phyloP scores from a whole-genome alignment of 2,888 invertebrate genomes.

The Oligia strigilis region DNA sequence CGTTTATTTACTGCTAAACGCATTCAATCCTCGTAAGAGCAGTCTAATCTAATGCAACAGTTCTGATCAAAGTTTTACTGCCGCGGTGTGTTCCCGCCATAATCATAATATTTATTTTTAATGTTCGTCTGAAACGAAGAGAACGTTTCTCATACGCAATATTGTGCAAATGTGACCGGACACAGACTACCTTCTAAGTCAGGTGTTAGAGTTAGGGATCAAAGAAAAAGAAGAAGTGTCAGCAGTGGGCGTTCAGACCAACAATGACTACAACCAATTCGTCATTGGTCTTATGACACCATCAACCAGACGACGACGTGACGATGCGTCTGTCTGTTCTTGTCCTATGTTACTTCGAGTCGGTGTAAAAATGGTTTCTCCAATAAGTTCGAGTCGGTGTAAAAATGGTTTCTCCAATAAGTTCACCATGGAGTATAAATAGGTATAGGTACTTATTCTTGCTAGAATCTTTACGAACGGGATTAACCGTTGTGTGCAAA shows the following conservation, averaged over 20 bases:
- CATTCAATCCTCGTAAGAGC: background rate
- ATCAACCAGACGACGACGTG: background rate
- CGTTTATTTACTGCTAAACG: background rate
- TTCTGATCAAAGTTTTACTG: background rate
- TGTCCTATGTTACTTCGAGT: background rate
- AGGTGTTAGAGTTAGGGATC: background rate
- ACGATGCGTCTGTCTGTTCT: background rate
- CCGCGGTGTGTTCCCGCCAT: background rate
- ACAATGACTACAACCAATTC: background rate
- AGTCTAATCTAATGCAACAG: background rate
- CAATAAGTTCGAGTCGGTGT: background rate
- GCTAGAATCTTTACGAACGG: background rate
- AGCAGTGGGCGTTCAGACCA: background rate
- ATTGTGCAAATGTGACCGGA: background rate
- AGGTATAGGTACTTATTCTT: background rate
- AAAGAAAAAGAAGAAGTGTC: background rate
- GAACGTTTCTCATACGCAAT: background rate
- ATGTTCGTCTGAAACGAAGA: slow-evolving; percentile 13
- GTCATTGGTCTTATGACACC: background rate
- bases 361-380: background rate
- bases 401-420: too few relatives aligned
- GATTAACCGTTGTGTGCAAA: background rate
- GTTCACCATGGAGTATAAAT: background rate
- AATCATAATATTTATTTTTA: slow-evolving; percentile 15
- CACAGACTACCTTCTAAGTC: too few relatives aligned